Evolutionary conservation across 2,888 invertebrate species (phyloP), one percentile per base, ranked within the genome.

Genomic region (Cosmorhoe ocellata): DNA sequence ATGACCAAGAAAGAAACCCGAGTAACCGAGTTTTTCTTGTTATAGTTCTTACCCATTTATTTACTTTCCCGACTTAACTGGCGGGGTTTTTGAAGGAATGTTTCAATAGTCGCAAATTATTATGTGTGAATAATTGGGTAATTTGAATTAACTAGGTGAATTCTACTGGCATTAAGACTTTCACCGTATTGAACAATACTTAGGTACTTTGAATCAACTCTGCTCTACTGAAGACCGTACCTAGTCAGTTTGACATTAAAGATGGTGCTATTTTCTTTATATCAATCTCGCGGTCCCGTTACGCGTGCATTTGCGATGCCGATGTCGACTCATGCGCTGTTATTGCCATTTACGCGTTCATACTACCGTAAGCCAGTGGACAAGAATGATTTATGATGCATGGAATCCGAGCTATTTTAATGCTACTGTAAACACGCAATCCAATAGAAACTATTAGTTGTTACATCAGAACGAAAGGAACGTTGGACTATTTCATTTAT

Each of bases 201-300:
- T 5, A 12, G 37, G 52, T 32, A 45, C 10, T 42, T 24, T 32
- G 7, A 10, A 10, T 10, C n/a, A n/a, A n/a, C n/a, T n/a, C n/a
- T n/a, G n/a, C n/a, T n/a, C 30, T 18, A 18, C 18, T 18, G 18
- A 18, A 2, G 18, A 3, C n/a, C 22, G 18, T 32, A 14, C 34
- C 28, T 1, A 24, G 24, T 46, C 44, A 18, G 37, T 32, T 28
- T 47, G 50, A 32, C 36, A 33, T 41, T 24, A 24, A 27, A 26
- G 41, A 43, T 48, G n/a, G 51, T 51, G 51, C 52, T 48, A 43
- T 58, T 54, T 58, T 39, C 58, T 48, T 33, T 51, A 47, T 55
- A 59, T 64, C 40, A 45, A 59, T 59, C 50, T 37, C 42, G 18
- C n/a, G 44, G 39, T 57, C 39, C 64, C 61, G 66, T 63, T 66